A percentile compares a stretch with the other conserved stretches of the same genome.
phyloP scores from a whole-genome alignment of 2,113 vertebrate species.

The Colinus virginianus region DNA sequence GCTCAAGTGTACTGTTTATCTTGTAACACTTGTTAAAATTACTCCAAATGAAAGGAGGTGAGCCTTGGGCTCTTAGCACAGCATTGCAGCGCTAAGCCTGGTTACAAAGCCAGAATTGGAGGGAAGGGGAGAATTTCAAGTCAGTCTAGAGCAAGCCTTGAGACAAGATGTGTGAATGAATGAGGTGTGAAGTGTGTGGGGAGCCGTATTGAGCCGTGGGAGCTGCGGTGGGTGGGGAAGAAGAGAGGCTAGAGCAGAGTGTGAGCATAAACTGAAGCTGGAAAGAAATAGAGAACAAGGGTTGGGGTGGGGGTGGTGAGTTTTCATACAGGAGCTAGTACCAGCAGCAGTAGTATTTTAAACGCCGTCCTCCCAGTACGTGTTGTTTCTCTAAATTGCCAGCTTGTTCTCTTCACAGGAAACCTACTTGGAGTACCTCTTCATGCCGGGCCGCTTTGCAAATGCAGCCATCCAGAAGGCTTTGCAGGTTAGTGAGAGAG shows the following conservation, averaged over 20 bases:
- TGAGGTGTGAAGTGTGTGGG: neutral
- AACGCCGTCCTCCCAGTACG: neutral
- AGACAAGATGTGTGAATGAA: neutral
- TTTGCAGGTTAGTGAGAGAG: slow-evolving; percentile 80
- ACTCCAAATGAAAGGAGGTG: neutral
- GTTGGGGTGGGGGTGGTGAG: no score
- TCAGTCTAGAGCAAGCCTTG: neutral
- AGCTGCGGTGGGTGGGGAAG: neutral
- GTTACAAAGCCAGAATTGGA: neutral
- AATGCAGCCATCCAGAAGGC: slow-evolving; percentile 89
- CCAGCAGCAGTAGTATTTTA: neutral
- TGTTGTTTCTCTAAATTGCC: neutral
- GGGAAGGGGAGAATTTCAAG: neutral
- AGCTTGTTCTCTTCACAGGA: slow-evolving; percentile 79
- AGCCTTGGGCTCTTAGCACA: neutral
- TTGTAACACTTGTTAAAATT: neutral
- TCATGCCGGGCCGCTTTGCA: slow-evolving; percentile 86
- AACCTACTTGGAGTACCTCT: slow-evolving; percentile 88
- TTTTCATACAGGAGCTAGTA: neutral
- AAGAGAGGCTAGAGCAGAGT: neutral
- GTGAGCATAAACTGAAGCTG: neutral
- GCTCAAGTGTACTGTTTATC: neutral
- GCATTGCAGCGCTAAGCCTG: fast-evolving
- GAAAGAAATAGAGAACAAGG: neutral
- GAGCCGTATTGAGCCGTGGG: fast-evolving